These are phyloP conservation scores for Odontamblyopus lacepedii DNA, from an alignment of 2,797 vertebrate species.

Conservation along the genomic window DNA sequence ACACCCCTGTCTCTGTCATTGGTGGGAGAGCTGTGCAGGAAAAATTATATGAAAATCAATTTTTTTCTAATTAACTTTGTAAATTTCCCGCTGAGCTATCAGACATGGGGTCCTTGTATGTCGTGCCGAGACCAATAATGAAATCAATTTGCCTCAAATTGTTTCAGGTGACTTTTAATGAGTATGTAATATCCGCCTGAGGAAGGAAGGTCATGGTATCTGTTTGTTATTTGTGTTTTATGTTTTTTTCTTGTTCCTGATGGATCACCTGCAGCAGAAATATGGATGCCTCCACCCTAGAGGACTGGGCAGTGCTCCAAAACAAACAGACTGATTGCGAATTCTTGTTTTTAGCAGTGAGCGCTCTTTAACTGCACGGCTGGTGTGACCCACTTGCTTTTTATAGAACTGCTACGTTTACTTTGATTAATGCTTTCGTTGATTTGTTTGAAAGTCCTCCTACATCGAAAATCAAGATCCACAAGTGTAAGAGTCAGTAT, in stretches of 20 bases:
- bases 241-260: slow-evolving; percentile 50
- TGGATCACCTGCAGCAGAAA: slow-evolving; percentile 67
- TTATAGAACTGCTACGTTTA: slow-evolving; percentile 36
- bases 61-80: slow-evolving; percentile 91
- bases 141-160: slow-evolving; percentile 96
- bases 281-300: slow-evolving; percentile 61
- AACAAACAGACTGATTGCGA: slow-evolving; percentile 67
- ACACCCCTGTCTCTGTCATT: slow-evolving; percentile 31
- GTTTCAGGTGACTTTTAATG: slow-evolving; percentile 84
- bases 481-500: slow-evolving; percentile 14
- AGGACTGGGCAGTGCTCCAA: slow-evolving; percentile 67
- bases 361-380: slow-evolving; percentile 61
- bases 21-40: slow-evolving; percentile 15
- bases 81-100: slow-evolving; percentile 96
- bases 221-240: slow-evolving; percentile 68
- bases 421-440: slow-evolving; percentile 35
- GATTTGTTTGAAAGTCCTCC: slow-evolving; percentile 11
- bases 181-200: slow-evolving; percentile 76
- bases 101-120: slow-evolving; percentile 73
- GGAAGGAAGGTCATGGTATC: slow-evolving; percentile 78
- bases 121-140: slow-evolving; percentile 93
- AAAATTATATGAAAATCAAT: slow-evolving; percentile 70
- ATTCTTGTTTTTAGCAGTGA: slow-evolving; percentile 61
- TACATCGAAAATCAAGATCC: slow-evolving; percentile 19
- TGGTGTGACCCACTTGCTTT: slow-evolving; percentile 57